Percentiles rank a stretch among this genome's conserved stretches.
phyloP scores from a whole-genome alignment of 2,888 invertebrate species.

The Oscheius onirici region DNA sequence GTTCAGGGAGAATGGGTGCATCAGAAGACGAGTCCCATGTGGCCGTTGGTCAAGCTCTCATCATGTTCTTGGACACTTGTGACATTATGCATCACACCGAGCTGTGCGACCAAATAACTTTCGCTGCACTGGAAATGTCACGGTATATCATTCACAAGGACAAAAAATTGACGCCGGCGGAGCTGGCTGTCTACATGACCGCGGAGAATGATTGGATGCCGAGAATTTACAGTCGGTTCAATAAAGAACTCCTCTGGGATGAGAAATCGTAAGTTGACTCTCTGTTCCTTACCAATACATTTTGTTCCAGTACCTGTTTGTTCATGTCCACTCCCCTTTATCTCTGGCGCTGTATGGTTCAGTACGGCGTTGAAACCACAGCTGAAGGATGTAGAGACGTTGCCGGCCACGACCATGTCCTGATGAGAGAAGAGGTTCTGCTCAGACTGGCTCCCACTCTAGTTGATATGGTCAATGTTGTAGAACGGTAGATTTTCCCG shows the following conservation, averaged over 20 bases:
- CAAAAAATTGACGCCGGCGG: neutral
- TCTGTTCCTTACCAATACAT: neutral
- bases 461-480: neutral
- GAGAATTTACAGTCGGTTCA: neutral
- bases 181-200: neutral
- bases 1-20: neutral
- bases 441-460: neutral
- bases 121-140: neutral
- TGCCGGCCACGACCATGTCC: neutral
- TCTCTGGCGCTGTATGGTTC: conserved; percentile 1
- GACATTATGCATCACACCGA: neutral
- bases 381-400: neutral
- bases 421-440: neutral
- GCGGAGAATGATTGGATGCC: neutral
- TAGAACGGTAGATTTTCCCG: neutral
- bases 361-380: neutral
- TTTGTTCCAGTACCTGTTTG: neutral
- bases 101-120: neutral
- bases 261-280: neutral
- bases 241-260: neutral
- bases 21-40: no score
- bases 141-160: neutral
- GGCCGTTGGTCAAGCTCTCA: neutral
- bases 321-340: neutral
- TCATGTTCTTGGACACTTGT: neutral